These are phyloP conservation scores for Ditula angustiorana DNA, from an alignment of 2,888 invertebrate genomes.

Conservation along the genomic window DNA sequence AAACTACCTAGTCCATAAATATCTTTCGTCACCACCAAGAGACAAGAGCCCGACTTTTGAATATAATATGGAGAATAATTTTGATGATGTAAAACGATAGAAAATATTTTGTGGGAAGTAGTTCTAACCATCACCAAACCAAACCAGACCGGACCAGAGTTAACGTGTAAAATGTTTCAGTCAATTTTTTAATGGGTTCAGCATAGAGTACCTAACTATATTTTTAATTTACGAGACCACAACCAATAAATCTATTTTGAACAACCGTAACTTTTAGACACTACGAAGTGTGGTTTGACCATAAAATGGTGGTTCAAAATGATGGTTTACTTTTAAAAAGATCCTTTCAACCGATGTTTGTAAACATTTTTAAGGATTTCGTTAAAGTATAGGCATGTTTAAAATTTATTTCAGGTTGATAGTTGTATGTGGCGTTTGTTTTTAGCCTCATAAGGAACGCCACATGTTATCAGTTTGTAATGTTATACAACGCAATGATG, in stretches of 20 bases:
- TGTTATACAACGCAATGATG: neutral
- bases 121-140: no score
- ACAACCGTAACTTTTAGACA: neutral
- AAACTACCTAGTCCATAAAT: no score
- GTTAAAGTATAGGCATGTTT: neutral
- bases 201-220: neutral
- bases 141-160: no score
- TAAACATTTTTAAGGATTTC: neutral
- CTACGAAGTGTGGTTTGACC: conserved; percentile 6
- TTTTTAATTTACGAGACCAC: neutral
- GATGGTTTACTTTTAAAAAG: neutral
- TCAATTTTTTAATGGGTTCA: no score
- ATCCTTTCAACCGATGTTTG: conserved; percentile 12
- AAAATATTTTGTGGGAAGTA: no score
- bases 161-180: no score
- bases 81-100: no score
- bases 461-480: no score
- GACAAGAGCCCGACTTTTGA: no score
- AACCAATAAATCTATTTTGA: conserved; percentile 1
- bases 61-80: no score
- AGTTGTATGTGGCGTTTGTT: neutral
- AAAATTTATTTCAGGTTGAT: neutral
- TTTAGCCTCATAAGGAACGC: neutral
- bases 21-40: no score
- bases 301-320: conserved; percentile 2